phyloP scores from a whole-genome alignment of 2,888 invertebrate genomes.

The Hemistola chrysoprasaria region DNA sequence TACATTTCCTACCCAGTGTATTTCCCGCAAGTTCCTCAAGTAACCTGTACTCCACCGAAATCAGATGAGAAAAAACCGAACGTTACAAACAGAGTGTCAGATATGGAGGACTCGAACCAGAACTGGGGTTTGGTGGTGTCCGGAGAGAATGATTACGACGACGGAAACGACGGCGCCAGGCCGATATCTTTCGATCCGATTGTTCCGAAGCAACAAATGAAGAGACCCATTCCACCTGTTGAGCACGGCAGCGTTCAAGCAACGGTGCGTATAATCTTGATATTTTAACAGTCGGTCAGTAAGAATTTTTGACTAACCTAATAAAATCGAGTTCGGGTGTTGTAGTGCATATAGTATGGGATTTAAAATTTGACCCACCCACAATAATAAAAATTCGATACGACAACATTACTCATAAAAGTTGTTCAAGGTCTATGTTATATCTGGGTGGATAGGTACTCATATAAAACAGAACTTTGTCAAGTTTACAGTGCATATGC shows the following conservation, averaged over 20 bases:
- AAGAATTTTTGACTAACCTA: no score
- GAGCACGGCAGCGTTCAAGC: constrained; percentile 40
- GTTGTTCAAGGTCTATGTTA: no score
- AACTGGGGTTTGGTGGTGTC: constrained; percentile 54
- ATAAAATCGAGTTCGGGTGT: no score
- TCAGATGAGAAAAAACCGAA: constrained; percentile 26
- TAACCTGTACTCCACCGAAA: constrained; percentile 34
- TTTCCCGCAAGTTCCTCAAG: constrained; percentile 41
- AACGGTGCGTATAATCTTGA: constrained; percentile 31
- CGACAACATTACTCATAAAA: no score
- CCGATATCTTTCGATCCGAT: constrained; percentile 58
- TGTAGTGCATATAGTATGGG: no score
- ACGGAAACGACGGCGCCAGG: constrained; percentile 47
- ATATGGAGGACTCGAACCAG: constrained; percentile 52
- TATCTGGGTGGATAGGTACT: no score
- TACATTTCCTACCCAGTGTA: constrained; percentile 62
- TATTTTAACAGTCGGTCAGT: no score
- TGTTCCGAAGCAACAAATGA: constrained; percentile 32
- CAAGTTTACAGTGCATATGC: no score
- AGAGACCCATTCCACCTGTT: constrained; percentile 39
- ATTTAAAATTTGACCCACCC: no score
- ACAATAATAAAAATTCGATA: no score
- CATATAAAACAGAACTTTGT: no score
- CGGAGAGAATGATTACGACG: constrained; percentile 35
- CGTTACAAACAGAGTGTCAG: constrained; percentile 44